Percentiles rank a stretch among this genome's conserved stretches.
These are phyloP conservation scores for Ophioderma brevispina DNA, from an alignment of 35 echinoderm and acorn worm genomes.

Conservation along the genomic window DNA sequence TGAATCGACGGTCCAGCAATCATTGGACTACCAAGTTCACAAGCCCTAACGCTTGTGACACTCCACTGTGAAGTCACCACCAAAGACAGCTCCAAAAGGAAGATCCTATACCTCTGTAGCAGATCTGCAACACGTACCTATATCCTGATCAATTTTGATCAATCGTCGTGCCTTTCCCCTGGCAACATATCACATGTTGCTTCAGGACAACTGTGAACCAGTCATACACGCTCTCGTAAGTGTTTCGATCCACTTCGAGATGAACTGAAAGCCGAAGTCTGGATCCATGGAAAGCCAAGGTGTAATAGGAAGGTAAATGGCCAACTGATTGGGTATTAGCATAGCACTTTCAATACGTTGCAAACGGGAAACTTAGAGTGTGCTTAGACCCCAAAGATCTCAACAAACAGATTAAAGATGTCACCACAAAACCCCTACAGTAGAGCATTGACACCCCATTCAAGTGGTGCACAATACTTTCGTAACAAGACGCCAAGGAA, in stretches of 20 bases:
- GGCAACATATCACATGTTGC: too few species aligned
- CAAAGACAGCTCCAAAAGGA: neutral
- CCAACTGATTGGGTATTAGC: slow-evolving; percentile 84
- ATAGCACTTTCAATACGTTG: slow-evolving; percentile 13
- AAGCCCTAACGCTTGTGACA: too few species aligned
- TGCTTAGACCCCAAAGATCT: slow-evolving; percentile 66
- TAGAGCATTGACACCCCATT: slow-evolving; percentile 43
- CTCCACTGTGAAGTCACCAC: too few species aligned
- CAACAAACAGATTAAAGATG: slow-evolving; percentile 47
- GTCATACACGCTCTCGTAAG: neutral
- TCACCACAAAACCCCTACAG: slow-evolving; percentile 38
- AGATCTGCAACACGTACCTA: too few species aligned
- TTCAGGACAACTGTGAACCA: too few species aligned
- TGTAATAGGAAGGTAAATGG: slow-evolving; percentile 15
- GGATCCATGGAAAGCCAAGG: neutral
- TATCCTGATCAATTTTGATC: too few species aligned
- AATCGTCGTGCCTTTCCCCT: too few species aligned
- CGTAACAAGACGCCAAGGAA: slow-evolving; percentile 47
- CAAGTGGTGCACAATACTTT: neutral
- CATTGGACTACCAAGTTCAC: too few species aligned
- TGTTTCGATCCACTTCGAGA: neutral
- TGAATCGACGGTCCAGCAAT: slow-evolving; percentile 16
- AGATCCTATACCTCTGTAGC: too few species aligned
- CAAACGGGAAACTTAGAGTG: slow-evolving; percentile 59
- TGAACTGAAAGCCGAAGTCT: too few species aligned